These are phyloP conservation scores for Danio jaintianensis DNA, from an alignment of 2,797 vertebrate genomes.

Conservation along the genomic window DNA sequence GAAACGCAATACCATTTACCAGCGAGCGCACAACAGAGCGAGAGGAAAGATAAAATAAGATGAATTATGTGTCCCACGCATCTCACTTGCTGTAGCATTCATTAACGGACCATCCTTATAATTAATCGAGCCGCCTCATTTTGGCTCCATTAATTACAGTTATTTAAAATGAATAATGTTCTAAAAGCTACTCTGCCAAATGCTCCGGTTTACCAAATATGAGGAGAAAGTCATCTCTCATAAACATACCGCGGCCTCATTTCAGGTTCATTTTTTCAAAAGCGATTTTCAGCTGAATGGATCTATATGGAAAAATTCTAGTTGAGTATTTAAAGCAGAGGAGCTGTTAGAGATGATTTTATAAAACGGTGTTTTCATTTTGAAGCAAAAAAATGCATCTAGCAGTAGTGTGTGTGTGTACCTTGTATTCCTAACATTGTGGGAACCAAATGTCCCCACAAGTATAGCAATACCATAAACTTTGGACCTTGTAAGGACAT, in stretches of 20 bases:
- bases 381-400: background rate
- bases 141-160: conserved; percentile 35
- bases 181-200: background rate
- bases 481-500: too few relatives aligned
- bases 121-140: conserved; percentile 44
- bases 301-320: background rate
- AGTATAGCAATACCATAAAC: too few relatives aligned
- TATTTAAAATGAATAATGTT: conserved; percentile 24
- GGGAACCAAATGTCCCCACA: too few relatives aligned
- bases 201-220: background rate
- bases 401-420: too few relatives aligned
- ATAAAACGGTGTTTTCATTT: conserved; percentile 2
- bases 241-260: background rate
- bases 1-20: conserved; percentile 39
- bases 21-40: background rate
- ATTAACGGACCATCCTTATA: conserved; percentile 42
- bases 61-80: conserved; percentile 24
- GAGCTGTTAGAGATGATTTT: background rate
- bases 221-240: conserved; percentile 11
- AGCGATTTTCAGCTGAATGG: background rate
- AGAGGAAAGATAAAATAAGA: conserved; percentile 30
- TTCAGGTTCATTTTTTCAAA: conserved; percentile 21
- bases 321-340: background rate
- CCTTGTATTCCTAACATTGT: too few relatives aligned
- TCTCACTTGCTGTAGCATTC: conserved; percentile 34